phyloP scores from a whole-genome alignment of 1,140 invertebrate genomes.

The Drosophila ananassae region DNA sequence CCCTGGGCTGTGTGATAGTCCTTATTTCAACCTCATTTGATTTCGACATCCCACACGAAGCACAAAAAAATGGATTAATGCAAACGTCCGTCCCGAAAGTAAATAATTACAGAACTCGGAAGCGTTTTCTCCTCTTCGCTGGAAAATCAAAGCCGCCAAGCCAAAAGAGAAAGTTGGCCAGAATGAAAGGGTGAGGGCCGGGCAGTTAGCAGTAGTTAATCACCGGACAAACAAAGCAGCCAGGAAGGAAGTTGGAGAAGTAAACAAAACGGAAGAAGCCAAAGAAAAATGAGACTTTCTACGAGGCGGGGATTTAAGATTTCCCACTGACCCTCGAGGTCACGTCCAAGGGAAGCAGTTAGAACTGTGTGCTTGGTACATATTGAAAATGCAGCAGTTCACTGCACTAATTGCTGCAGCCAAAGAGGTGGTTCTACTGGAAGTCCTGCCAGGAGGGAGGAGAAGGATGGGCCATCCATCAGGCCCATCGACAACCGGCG shows the following conservation, averaged over 20 bases:
- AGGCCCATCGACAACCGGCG: conserved; percentile 54
- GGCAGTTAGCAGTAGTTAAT: conserved; percentile 66
- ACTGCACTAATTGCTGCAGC: conserved; percentile 65
- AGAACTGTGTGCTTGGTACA: conserved; percentile 40
- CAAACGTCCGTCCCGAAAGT: conserved; percentile 13
- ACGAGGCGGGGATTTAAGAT: conserved; percentile 16
- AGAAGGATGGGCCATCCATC: conserved; percentile 7
- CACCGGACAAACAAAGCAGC: conserved; percentile 61
- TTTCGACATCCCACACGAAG: conserved; percentile 10
- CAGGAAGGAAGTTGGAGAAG: conserved; percentile 50
- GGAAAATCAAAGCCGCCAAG: conserved; percentile 30
- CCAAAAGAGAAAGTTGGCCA: conserved; percentile 10
- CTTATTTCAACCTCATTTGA: conserved; percentile 29
- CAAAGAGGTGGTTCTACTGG: neutral
- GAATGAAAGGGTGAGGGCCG: conserved; percentile 5
- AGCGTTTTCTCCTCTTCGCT: conserved; percentile 5
- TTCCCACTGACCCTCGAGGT: conserved; percentile 32
- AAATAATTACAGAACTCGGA: conserved; percentile 36
- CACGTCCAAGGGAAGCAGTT: neutral
- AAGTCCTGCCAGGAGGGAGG: neutral
- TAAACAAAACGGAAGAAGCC: conserved; percentile 21
- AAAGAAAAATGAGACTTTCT: conserved; percentile 36
- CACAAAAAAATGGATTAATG: conserved; percentile 19
- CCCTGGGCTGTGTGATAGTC: neutral
- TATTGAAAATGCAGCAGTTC: conserved; percentile 59